These are phyloP conservation scores for Crotalus adamanteus DNA, from an alignment of 2,797 vertebrate species.

Conservation along the genomic window DNA sequence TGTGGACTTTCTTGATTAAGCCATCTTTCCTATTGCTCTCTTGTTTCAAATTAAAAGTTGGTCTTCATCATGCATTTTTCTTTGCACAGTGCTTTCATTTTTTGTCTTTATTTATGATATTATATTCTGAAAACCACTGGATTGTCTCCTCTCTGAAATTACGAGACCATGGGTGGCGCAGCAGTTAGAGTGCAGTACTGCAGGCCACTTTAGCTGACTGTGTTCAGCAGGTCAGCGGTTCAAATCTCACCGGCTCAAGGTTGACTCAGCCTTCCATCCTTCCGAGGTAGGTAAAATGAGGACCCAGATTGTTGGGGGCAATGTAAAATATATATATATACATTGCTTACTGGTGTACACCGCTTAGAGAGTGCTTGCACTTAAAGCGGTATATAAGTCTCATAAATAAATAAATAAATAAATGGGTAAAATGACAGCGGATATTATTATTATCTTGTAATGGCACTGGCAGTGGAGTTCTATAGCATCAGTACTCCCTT, in stretches of 20 bases:
- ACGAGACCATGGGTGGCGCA: background rate
- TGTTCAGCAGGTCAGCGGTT: too few species aligned
- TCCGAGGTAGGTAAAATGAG: too few species aligned
- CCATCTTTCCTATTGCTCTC: background rate
- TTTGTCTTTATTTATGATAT: background rate
- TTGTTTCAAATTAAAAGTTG: background rate
- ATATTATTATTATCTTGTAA: fast-evolving
- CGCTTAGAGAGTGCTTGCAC: too few species aligned
- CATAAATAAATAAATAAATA: too few species aligned
- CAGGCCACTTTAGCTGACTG: too few species aligned
- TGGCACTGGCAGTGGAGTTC: background rate
- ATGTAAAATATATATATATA: too few species aligned
- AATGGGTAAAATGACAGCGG: background rate
- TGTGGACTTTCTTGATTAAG: background rate
- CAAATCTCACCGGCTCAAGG: too few species aligned
- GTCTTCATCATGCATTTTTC: background rate
- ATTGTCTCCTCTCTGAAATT: background rate
- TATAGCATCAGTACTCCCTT: background rate
- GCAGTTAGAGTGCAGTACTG: too few species aligned
- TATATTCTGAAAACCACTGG: background rate
- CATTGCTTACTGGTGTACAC: too few species aligned
- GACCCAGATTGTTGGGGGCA: too few species aligned
- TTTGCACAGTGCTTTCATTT: background rate
- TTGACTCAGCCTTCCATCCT: too few species aligned
- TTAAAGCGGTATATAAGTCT: too few species aligned